Base-by-base conservation (phyloP, 2,888 invertebrate genomes). In the Ischnura elegans region DNA sequence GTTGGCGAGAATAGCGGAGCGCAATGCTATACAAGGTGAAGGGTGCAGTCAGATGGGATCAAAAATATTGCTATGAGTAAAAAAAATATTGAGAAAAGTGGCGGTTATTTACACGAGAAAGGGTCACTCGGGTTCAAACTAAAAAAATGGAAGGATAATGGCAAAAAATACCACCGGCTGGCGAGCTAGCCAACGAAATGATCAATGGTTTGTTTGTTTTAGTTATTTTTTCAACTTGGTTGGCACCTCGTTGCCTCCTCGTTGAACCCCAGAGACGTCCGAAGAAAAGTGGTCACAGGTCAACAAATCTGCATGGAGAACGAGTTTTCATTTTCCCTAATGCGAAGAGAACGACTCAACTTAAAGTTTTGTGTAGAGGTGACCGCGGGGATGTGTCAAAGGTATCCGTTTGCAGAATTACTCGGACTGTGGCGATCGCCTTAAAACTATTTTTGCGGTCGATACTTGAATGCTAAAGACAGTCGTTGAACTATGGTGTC, bases 151-250 rank as follows among this genome's bases (percentile, higher is more conserved):
- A 76, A 76, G 13, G 76, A 76, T 76, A 76, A 76, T 76, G 36
- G 36, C 36, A 25, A 25, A 25, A 61, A 61, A 61, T 25, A 76
- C 36, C 76, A 36, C 36, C 13, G 76, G 76, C 36, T 36, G 76
- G 76, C 36, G 76, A 76, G 76, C 8, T 76, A 36, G 76, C 76
- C 76, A 36, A 36, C 76, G 76, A 36, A 36, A 76, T 76, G 76
- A 76, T 76, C 76, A 76, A 76, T 76, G 76, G 76, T 10, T 51
- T 51, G n/a, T 76, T 36, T 76, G 5, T 61, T 61, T 55, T 55
- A n/a, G n/a, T n/a, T n/a, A 6, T 61, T 16, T 61, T 16, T 61
- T 1, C 2, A 25, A 25, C 76, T n/a, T n/a, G 76, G n/a, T n/a
- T n/a, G n/a, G 76, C 3, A 29, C 76, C 76, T 36, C 76, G 36